Base-by-base conservation (phyloP, 2,888 invertebrate species). In the Drosophila multiciliata region DNA sequence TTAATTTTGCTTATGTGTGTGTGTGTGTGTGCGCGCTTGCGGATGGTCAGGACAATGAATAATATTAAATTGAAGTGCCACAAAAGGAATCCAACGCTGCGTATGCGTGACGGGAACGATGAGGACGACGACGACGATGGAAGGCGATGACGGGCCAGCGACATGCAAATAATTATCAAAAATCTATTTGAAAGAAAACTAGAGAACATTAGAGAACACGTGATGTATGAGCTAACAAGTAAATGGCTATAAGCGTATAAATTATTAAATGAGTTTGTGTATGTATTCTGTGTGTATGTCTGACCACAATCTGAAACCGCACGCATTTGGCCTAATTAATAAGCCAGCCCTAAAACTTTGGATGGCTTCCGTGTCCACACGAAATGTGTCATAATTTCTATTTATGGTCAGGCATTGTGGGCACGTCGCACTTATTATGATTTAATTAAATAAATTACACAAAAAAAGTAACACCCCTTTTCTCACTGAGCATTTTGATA, bases 331-430 rank as follows among this genome's bases (percentile, higher is more conserved):
- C 73, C 73, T 87, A 87, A 87, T 87, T 87, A 87, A 87, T 87
- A 84, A 86, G 77, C 71, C 82, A 78, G 76, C 75, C 80, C 75
- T 60, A 68, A 66, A 81, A 67, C 71, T 75, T 80, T 75, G 66
- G 64, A 70, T 70, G 67, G 74, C 73, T 78, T 80, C 58, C 88
- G 86, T 87, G 88, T 87, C 81, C 80, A 74, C 85, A 83, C 73
- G 80, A 76, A 82, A 88, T 87, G 85, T 88, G 87, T 88, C 88
- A 87, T 87, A 87, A 88, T 83, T 88, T 82, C 75, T 83, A 81
- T 88, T 87, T 85, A 87, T 80, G 88, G 88, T 82, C 69, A 63
- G 67, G 26, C 57, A 58, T 20, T 60, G 68, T 72, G 67, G 80
- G 75, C 82, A 73, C 75, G 80, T 81, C 74, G 65, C 82, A 73